Evolutionary conservation across 2,113 vertebrate species (phyloP).

Genomic region (Dasyprocta punctata): DNA sequence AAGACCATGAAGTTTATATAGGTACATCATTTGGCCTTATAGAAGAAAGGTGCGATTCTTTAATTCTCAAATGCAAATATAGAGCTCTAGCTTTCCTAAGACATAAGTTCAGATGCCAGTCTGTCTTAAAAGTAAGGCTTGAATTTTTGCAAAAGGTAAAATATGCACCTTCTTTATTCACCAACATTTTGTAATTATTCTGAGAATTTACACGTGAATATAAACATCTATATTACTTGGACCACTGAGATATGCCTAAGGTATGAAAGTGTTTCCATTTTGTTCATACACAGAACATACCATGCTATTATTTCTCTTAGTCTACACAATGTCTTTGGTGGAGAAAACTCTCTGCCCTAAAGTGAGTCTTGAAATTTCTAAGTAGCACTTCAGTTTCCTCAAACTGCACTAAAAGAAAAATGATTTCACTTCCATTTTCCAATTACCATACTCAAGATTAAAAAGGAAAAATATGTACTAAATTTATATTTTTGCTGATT

Average conservation of each 20-base stretch:
- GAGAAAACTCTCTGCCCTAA: not conserved
- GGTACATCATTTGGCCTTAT: not conserved
- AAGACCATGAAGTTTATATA: not conserved
- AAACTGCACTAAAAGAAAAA: not conserved
- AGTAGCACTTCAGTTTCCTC: not conserved
- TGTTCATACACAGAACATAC: not conserved
- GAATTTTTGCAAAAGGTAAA: not conserved
- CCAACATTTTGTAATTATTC: not conserved
- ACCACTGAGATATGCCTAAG: not conserved
- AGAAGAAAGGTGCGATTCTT: not conserved
- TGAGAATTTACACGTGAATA: not conserved
- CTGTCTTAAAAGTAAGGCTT: not conserved
- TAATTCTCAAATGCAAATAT: not conserved
- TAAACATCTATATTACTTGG: not conserved
- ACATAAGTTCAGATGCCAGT: not conserved
- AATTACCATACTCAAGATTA: not conserved
- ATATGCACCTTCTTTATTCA: not conserved
- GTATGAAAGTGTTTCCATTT: not conserved
- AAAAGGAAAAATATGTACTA: not conserved
- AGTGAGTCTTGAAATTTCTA: not conserved
- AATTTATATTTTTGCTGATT: not conserved
- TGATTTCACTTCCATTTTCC: not conserved
- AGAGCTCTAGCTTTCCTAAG: not conserved
- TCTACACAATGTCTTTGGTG: not conserved
- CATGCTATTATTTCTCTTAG: not conserved